Conservation (phyloP, 2,888 invertebrate genomes). For the Aphodius sticticus region DNA sequence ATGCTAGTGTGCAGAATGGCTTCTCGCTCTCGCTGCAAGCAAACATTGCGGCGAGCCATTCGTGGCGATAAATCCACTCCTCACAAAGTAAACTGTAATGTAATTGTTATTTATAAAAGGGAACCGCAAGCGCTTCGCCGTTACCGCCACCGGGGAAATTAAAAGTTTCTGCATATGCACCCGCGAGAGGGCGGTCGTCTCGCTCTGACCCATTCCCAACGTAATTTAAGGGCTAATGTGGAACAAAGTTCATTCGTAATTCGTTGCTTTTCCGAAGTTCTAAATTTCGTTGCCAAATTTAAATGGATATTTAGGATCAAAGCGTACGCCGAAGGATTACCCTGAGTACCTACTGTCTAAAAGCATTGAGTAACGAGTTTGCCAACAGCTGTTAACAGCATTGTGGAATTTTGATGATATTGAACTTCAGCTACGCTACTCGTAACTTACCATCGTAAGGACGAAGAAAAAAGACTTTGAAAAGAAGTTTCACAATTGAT, state of each 20-base stretch:
- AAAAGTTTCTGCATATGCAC: constrained; percentile 4
- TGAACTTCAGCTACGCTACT: too few relatives aligned
- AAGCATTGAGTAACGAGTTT: neutral
- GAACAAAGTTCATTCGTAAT: neutral
- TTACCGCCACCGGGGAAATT: neutral
- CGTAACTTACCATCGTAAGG: too few relatives aligned
- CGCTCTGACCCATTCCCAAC: neutral
- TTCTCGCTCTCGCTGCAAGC: neutral
- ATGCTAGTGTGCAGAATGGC: neutral
- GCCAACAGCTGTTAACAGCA: neutral
- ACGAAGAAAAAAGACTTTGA: too few relatives aligned
- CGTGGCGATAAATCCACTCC: neutral
- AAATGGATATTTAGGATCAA: neutral
- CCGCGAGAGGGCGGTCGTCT: neutral
- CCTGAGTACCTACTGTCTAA: neutral
- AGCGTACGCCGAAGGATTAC: neutral
- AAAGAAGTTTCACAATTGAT: too few relatives aligned
- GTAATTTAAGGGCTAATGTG: neutral
- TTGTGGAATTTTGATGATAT: neutral
- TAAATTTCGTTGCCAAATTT: neutral
- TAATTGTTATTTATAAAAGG: neutral
- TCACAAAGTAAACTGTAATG: constrained; percentile 4
- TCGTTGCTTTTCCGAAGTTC: neutral
- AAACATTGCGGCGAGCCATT: neutral
- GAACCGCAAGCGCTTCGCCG: neutral